Evolutionary conservation across 1,140 invertebrate species (phyloP).

Genomic region (Drosophila persimilis): DNA sequence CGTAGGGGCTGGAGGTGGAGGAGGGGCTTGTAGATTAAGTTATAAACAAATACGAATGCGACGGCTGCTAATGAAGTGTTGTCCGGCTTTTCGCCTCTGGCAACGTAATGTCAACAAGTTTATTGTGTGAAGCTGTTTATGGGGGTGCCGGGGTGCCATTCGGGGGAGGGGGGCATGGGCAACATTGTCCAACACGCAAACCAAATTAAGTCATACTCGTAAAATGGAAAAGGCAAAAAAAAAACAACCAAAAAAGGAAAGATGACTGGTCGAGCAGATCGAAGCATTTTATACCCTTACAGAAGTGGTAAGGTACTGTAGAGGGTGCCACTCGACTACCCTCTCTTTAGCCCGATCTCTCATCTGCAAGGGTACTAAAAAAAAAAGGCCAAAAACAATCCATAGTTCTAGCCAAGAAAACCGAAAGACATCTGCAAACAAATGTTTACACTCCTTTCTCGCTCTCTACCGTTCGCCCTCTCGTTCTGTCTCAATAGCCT

Average conservation of each 20-base stretch:
- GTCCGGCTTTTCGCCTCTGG: constrained; percentile 48
- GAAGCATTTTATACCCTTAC: too few relatives aligned
- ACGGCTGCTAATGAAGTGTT: constrained; percentile 73
- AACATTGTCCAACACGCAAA: constrained; percentile 54
- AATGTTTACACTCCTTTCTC: constrained; percentile 8
- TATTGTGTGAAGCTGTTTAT: constrained; percentile 79
- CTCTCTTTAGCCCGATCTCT: too few relatives aligned
- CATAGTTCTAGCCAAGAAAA: constrained; percentile 6
- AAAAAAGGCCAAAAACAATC: too few relatives aligned
- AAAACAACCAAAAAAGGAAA: too few relatives aligned
- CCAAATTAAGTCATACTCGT: constrained; percentile 69
- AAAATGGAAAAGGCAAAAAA: constrained; percentile 30
- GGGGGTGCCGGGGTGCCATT: constrained; percentile 5
- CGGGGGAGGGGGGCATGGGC: background rate
- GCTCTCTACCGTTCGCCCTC: too few relatives aligned
- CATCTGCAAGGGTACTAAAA: too few relatives aligned
- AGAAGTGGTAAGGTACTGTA: too few relatives aligned
- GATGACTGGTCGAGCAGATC: too few relatives aligned
- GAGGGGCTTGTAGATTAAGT: constrained; percentile 61
- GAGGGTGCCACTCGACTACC: too few relatives aligned
- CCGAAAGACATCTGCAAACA: constrained; percentile 33
- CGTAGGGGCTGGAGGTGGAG: background rate
- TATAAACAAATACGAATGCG: constrained; percentile 80
- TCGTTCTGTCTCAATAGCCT: too few relatives aligned
- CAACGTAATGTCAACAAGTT: constrained; percentile 71